phyloP scores from a whole-genome alignment of 2,113 vertebrate species.

The Grammomys surdaster region DNA sequence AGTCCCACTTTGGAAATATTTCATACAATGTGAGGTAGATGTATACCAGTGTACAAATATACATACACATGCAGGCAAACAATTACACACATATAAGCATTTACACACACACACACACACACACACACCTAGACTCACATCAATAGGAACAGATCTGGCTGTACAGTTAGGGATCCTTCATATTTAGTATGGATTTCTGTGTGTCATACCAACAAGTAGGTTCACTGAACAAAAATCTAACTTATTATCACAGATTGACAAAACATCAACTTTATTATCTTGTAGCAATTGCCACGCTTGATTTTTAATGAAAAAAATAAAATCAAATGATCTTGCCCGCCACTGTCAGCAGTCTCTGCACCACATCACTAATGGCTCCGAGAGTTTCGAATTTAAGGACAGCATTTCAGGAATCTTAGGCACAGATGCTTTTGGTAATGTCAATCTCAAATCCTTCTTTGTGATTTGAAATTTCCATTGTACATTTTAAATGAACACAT shows the following conservation, averaged over 20 bases:
- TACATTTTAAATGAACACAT: constrained; percentile 74
- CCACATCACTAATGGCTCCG: neutral
- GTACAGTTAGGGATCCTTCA: neutral
- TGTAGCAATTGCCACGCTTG: neutral
- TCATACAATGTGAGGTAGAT: neutral
- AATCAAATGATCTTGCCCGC: neutral
- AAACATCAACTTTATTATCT: neutral
- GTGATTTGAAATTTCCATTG: constrained; percentile 83
- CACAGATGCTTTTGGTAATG: constrained; percentile 59
- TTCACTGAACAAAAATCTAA: constrained; percentile 9
- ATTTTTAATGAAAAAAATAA: neutral
- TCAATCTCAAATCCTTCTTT: constrained; percentile 81
- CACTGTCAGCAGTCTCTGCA: neutral
- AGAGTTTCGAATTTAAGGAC: neutral
- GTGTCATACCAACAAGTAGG: neutral
- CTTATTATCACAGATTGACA: neutral
- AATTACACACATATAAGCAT: neutral
- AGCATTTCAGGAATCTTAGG: constrained; percentile 59
- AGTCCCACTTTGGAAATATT: neutral
- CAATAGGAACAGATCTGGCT: neutral
- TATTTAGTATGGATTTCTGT: neutral
- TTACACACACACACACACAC: neutral
- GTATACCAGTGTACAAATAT: neutral
- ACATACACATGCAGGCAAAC: neutral
- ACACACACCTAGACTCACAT: neutral